Evolutionary conservation across 2,113 vertebrate genomes (phyloP).

Genomic region (Eolophus roseicapilla): DNA sequence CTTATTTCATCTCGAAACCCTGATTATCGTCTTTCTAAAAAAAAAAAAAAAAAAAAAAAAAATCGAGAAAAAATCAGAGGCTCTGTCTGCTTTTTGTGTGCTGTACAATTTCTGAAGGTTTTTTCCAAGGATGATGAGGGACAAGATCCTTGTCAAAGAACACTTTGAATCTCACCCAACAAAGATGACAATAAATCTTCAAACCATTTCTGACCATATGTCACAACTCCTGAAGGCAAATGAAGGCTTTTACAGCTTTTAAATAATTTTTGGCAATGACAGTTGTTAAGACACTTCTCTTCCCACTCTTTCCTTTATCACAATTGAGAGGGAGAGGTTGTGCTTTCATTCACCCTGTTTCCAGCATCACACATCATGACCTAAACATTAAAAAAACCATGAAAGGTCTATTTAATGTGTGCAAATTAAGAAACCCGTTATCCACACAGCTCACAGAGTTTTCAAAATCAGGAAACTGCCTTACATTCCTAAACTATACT

Average conservation of each 20-base stretch:
- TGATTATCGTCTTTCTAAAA: background rate
- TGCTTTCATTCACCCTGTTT: slow-evolving; percentile 14
- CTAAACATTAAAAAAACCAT: background rate
- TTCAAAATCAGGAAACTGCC: background rate
- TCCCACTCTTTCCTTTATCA: background rate
- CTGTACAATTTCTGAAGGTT: slow-evolving; percentile 70
- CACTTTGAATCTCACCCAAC: slow-evolving; percentile 78
- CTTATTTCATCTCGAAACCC: background rate
- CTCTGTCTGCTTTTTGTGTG: slow-evolving; percentile 22
- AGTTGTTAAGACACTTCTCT: slow-evolving; percentile 75
- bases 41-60: background rate
- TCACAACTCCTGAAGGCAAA: slow-evolving; percentile 83
- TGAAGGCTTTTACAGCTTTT: slow-evolving; percentile 77
- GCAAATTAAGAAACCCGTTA: slow-evolving; percentile 15
- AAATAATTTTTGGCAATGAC: slow-evolving; percentile 79
- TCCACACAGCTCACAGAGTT: background rate
- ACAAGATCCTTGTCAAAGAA: slow-evolving; percentile 73
- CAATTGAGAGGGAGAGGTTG: background rate
- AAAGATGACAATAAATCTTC: slow-evolving; percentile 83
- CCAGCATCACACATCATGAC: background rate
- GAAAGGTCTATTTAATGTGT: background rate
- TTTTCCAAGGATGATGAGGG: slow-evolving; percentile 76
- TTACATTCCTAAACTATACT: background rate
- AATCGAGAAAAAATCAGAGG: background rate
- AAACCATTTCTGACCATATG: slow-evolving; percentile 84